Base-by-base conservation (phyloP, 2,888 invertebrate species). In the Harpalus rubripes region DNA sequence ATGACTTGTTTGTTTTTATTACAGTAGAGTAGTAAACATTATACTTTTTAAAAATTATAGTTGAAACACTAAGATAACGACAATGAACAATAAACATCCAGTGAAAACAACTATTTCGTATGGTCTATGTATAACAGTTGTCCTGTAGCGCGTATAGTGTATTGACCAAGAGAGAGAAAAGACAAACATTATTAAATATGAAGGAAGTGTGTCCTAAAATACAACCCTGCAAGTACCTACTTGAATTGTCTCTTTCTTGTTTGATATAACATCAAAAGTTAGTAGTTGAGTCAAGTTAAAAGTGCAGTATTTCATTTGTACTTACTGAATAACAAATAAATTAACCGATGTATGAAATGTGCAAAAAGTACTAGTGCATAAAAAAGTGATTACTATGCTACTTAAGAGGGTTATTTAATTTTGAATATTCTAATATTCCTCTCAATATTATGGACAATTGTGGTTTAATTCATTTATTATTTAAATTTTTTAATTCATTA, bases 121-220 rank as follows among this genome's bases (percentile, higher is more conserved):
- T 39, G 18, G 72, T 44, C 10, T 18, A 15, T 44, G 4, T 18
- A 15, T 74, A 74, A 39, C 68, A 39, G 15, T 74, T 10, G 18
- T 16, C 15, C 12, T 41, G 72, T 74, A 74, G 18, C 72, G 22
- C 58, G 26, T 58, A 76, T 18, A 78, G 15, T 78, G 78, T 83
- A 83, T 83, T 83, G 83, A 83, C 83, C 83, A 83, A 76, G 74
- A 83, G 83, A 83, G 83, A 83, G 83, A 83, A 61, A 41, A 82
- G 59, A 76, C 72, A 72, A 76, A 76, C 18, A 44, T 74, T 41
- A 16, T 56, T 72, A 39, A 52, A 52, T 52, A 76, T 16, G 39
- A 16, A 44, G 32, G 18, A 65, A 59, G 59, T 16, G 15, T 59
- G 44, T 16, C 16, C 15, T 7, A 16, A 59, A 59, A 59, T 59